A percentile compares a stretch with the other conserved stretches of the same genome.
phyloP scores from a whole-genome alignment of 1,140 invertebrate genomes.

The Melitaea cinxia region DNA sequence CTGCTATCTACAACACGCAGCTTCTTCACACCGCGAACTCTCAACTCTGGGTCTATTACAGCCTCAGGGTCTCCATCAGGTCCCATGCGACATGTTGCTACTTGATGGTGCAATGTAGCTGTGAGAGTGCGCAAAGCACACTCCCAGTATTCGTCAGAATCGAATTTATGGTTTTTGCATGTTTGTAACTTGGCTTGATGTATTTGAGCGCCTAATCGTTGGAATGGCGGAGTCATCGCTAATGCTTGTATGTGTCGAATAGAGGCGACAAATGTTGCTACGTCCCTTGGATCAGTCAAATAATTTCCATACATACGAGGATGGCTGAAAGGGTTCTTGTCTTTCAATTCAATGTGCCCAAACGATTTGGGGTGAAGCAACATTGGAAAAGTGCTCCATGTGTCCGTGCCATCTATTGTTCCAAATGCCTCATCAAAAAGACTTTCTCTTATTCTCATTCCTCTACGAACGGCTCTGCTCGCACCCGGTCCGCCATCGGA shows the following conservation, averaged over 20 bases:
- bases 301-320: constrained; percentile 86
- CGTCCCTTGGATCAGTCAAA: constrained; percentile 80
- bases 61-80: constrained; percentile 74
- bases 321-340: constrained; percentile 83
- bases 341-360: constrained; percentile 83
- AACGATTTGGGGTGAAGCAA: constrained; percentile 84
- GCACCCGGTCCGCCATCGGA: constrained; percentile 82
- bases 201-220: constrained; percentile 74
- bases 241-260: constrained; percentile 76
- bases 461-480: constrained; percentile 82
- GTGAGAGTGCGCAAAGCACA: constrained; percentile 82
- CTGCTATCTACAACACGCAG: constrained; percentile 83
- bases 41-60: constrained; percentile 82
- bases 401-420: constrained; percentile 72
- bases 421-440: constrained; percentile 83
- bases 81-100: constrained; percentile 87
- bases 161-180: constrained; percentile 70
- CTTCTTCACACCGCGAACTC: constrained; percentile 79
- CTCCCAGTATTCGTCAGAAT: constrained; percentile 83
- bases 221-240: constrained; percentile 75
- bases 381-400: constrained; percentile 81
- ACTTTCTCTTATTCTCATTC: constrained; percentile 82
- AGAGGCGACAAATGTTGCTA: constrained; percentile 76
- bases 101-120: constrained; percentile 82
- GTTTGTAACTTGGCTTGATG: constrained; percentile 71